Evolutionary conservation across 2,888 invertebrate genomes (phyloP), one percentile per base, ranked within the genome.

Genomic region (Melanchra persicariae): DNA sequence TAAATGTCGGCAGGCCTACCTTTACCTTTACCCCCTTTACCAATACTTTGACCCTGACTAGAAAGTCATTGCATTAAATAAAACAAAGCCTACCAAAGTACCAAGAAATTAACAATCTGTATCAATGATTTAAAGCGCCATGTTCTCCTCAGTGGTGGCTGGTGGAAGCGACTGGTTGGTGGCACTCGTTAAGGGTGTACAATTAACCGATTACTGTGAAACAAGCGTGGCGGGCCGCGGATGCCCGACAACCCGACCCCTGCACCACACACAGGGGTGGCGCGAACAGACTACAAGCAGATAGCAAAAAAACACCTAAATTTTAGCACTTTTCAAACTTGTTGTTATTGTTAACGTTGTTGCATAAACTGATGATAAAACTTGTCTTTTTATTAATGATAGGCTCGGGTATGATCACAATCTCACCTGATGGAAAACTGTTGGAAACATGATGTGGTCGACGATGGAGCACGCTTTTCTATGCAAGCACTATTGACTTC

Each of bases 141-240:
- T 24, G 17, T 43, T 30, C n/a, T 10, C 22, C 30, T 54, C 61
- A 22, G 22, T 52, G 26, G 8, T 55, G 52, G 19, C 49, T 62
- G 40, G 34, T 68, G 43, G 45, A 63, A 43, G 65, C 24, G n/a
- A 19, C n/a, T 67, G 77, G 40, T 45, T 77, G 77, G 77, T 78
- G 74, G 73, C 69, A 84, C 90, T 91, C 88, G 92, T 91, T 91
- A 90, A 89, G 89, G 89, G 89, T 88, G 88, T 84, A 91, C 93
- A 94, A 93, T 94, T 93, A 94, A 91, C 92, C 84, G 94, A 93
- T 93, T 92, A 93, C 91, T 89, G 89, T 87, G 90, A 88, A 93
- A 91, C 90, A 91, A 92, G 89, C 91, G 91, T 91, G 89, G 92
- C 92, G 87, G 86, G 86, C 91, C 90, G 76, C 87, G 83, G 83